phyloP scores from a whole-genome alignment of 2,888 invertebrate species.

The Gerosis bhagava region DNA sequence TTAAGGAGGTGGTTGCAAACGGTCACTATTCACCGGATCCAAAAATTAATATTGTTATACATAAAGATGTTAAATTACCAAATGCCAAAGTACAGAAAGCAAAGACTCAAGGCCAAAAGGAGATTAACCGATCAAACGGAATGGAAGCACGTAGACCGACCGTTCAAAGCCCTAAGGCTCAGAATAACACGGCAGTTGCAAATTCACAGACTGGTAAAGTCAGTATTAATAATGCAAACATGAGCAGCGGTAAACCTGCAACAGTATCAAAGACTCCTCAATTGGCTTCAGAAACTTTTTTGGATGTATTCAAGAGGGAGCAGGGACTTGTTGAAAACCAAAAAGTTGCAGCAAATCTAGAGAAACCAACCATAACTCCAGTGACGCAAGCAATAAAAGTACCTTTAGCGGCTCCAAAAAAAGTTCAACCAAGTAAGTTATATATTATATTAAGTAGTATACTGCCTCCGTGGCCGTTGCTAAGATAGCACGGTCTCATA shows the following conservation, averaged over 20 bases:
- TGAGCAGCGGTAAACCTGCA: slow-evolving; percentile 47
- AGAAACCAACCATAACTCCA: slow-evolving; percentile 39
- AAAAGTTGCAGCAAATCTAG: slow-evolving; percentile 51
- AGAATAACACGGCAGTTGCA: slow-evolving; percentile 38
- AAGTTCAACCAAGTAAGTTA: slow-evolving; percentile 51
- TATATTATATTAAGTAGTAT: no score
- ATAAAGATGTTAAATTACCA: slow-evolving; percentile 51
- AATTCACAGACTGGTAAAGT: slow-evolving; percentile 49
- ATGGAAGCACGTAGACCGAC: slow-evolving; percentile 45
- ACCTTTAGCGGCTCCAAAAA: slow-evolving; percentile 55
- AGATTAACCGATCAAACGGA: slow-evolving; percentile 45
- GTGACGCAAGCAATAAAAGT: slow-evolving; percentile 51
- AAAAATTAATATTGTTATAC: slow-evolving; percentile 34
- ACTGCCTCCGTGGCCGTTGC: no score
- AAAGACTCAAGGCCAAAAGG: slow-evolving; percentile 50
- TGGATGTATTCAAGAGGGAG: slow-evolving; percentile 76
- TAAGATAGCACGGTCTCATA: no score
- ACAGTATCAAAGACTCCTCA: slow-evolving; percentile 38
- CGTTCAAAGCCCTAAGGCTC: slow-evolving; percentile 54
- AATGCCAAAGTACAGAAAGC: slow-evolving; percentile 64
- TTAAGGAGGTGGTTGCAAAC: slow-evolving; percentile 55
- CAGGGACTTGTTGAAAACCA: slow-evolving; percentile 50
- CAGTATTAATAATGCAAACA: slow-evolving; percentile 67
- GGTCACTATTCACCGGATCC: slow-evolving; percentile 55
- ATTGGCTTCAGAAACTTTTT: slow-evolving; percentile 60